Percentiles rank a stretch among this genome's conserved stretches.
Conservation (phyloP, 2,797 vertebrate genomes). For the Siniperca obscura region DNA sequence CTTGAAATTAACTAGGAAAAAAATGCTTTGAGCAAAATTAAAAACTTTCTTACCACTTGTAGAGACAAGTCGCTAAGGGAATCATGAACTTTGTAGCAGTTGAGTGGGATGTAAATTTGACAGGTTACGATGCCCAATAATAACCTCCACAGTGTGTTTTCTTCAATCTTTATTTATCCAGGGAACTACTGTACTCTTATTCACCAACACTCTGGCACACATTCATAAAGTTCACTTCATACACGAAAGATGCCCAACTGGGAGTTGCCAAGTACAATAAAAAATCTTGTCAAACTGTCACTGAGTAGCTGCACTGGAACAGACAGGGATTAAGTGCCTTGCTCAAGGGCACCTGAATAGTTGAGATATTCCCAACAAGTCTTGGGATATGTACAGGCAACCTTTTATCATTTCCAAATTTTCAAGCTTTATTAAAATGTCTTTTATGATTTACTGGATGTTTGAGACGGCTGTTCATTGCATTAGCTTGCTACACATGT, state of each 20-base stretch:
- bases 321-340: slow-evolving; percentile 14
- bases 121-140: slow-evolving; percentile 26
- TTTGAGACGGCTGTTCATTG: neutral
- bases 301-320: slow-evolving; percentile 29
- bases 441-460: slow-evolving; percentile 10
- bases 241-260: slow-evolving; percentile 40
- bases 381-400: slow-evolving; percentile 24
- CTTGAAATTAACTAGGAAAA: neutral
- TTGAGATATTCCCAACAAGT: slow-evolving; percentile 2
- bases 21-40: neutral
- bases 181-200: slow-evolving; percentile 39
- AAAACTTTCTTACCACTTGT: neutral
- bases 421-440: slow-evolving; percentile 10
- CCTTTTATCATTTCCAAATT: slow-evolving; percentile 1
- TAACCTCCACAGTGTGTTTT: slow-evolving; percentile 19
- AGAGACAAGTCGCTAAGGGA: neutral
- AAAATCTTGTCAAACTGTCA: slow-evolving; percentile 29
- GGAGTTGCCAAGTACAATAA: slow-evolving; percentile 34
- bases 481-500: slow-evolving; percentile 20
- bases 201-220: slow-evolving; percentile 42
- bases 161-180: slow-evolving; percentile 47
- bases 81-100: neutral
- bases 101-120: slow-evolving; percentile 5
- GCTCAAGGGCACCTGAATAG: slow-evolving; percentile 25
- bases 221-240: slow-evolving; percentile 54